Base-by-base conservation (phyloP, 2,888 invertebrate genomes). In the Neoaliturus tenellus region DNA sequence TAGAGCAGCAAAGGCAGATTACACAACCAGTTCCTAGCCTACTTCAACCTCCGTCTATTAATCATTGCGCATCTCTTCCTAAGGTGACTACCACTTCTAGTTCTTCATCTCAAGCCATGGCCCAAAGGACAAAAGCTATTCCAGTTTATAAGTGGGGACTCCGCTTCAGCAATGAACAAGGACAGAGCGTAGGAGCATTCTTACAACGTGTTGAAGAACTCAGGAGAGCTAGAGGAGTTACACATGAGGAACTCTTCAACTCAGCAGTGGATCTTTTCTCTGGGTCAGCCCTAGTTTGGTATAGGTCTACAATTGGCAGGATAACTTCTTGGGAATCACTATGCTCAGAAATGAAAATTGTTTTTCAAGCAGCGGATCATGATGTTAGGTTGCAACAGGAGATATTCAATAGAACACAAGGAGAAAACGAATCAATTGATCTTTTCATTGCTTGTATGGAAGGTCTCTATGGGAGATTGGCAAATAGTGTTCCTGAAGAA, bases 261-360 rank as follows among this genome's bases (percentile, higher is more conserved):
- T 73, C 85, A 10, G 87, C 87, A 0, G 81, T 85, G 0, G 88
- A 88, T 41, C 62, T 88, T 5, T 87, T 88, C 84, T 33, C 41
- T 14, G 87, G 86, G 20, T 55, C 78, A 8, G 88, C 88, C 6
- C 67, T 86, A 0, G 85, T 86, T 2, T 88, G 88, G 87, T 88
- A 83, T 90, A 90, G 87, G 90, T 91, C 85, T 0, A 58, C 69
- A 25, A 25, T 33, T 0, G 69, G 48, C 0, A 62, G 81, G 12
- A 33, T 82, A 0, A 17, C 23, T 1, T 14, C 44, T 0, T 85
- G 82, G 81, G 31, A 33, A 33, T 41, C 80, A 14, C 48, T 85
- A 5, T 75, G 75, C 44, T 5, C 8, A 2, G 44, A 75, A n/a
- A 75, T 75, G 75, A 20, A 31, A 10, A 17, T 44, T 8, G 75